Percentiles rank a stretch among this genome's conserved stretches.
Evolutionary conservation across 2,113 vertebrate species (phyloP).

Genomic region (Cariama cristata): DNA sequence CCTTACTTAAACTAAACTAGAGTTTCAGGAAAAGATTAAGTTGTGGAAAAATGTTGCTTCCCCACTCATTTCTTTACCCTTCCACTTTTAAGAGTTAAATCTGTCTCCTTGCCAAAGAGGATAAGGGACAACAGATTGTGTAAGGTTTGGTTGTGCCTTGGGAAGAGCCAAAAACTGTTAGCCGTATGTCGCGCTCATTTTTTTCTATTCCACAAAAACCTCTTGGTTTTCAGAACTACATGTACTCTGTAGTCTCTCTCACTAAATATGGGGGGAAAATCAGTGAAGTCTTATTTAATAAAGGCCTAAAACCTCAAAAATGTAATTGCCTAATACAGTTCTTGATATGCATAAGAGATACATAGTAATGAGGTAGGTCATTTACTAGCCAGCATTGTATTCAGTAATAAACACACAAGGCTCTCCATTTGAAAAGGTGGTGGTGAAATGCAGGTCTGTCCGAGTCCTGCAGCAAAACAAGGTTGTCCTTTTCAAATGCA

Average conservation of each 20-base stretch:
- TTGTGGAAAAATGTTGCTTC: not conserved
- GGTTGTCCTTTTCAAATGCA: not conserved
- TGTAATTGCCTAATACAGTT: not conserved
- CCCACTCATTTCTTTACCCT: not conserved
- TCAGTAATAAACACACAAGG: not conserved
- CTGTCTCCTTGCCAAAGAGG: not conserved
- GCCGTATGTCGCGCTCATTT: accelerated
- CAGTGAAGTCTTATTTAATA: not conserved
- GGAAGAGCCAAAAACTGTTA: not conserved
- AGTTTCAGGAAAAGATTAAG: not conserved
- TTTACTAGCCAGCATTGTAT: not conserved
- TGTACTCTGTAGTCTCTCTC: not conserved
- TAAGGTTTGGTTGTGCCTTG: not conserved
- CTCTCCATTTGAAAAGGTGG: not conserved
- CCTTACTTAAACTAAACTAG: not conserved
- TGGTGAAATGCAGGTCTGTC: not conserved
- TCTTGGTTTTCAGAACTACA: not conserved
- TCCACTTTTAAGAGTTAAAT: not conserved
- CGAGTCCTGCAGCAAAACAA: not conserved
- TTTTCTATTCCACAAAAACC: not conserved
- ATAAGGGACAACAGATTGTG: not conserved
- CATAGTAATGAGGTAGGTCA: not conserved
- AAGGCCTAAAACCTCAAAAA: not conserved
- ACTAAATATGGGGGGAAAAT: not conserved
- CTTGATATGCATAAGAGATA: not conserved